Evolutionary conservation across 2,113 vertebrate species (phyloP), one percentile per base, ranked within the genome.

Genomic region (Eretmochelys imbricata): DNA sequence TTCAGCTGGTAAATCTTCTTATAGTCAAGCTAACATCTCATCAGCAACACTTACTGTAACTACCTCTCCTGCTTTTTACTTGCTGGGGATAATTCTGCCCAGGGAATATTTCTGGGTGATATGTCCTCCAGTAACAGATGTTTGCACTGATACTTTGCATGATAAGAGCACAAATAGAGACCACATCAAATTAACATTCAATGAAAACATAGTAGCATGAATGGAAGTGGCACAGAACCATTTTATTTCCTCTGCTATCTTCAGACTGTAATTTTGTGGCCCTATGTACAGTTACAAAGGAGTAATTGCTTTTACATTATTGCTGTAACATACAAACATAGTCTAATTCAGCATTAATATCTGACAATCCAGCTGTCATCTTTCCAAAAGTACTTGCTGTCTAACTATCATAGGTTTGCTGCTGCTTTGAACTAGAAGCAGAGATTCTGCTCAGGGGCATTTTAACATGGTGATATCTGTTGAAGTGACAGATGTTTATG

Each of bases 331-430:
- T 92, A 95, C 93, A 97, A 96, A 93, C 72, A 42, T 93, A 93
- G 93, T 94, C 92, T 96, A 96, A 95, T 95, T 97, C 97, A 93
- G 93, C 94, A 97, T 91, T 95, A 97, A 92, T 91, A 92, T 90
- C 96, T 97, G 96, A 96, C 97, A 97, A 89, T 95, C 90, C 95
- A 96, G 97, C 96, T 98, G 97, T 97, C 97, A 96, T 86, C 87
- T 95, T 94, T 96, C 96, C 95, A 97, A 90, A 97, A 97, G 97
- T 97, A 97, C 93, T 96, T 91, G 78, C 91, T 95, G 90, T 93
- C 95, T 93, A 95, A 95, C 92, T 84, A 38, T 94, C 91, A 51
- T 87, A 85, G 89, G 90, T 82, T 55, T 97, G 91, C 38, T 83
- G 53, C 88, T 90, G 79, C 82, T 96, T 90, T 88, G 95, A 91